Base-by-base conservation (phyloP, 2,113 vertebrate genomes). In the Myrmophylax atrothorax region DNA sequence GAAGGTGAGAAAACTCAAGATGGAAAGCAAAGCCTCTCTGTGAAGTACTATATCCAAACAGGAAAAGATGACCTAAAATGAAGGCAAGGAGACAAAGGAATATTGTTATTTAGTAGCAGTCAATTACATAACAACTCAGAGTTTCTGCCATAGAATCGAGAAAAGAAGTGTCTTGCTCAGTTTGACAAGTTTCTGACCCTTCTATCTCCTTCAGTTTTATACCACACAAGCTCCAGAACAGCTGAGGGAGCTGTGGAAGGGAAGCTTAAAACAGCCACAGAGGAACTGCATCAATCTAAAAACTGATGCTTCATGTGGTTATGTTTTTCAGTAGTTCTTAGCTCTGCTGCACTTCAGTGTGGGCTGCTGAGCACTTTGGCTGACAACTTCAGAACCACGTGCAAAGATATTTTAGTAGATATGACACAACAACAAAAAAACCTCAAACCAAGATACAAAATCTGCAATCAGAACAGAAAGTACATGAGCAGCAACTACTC, bases 11-110 rank as follows among this genome's bases (percentile, higher is more conserved):
- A 99, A 99, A 96, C 98, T 97, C 93, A 99, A 96, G 49, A 98
- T 85, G 10, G 99, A 99, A 78, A 99, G 98, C 68, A 99, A 98
- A 86, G 99, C 99, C 94, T 99, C 98, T 9, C 98, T 98, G 96
- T 99, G 99, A 44, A 99, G 98, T 22, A 99, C 95, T 55, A 99
- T 59, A 90, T 99, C 98, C 67, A 99, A 97, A 40, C 98, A 98
- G 9, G 98, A 98, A 95, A 99, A 99, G 12, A 96, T 98, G 47
- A 99, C 98, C 99, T 99, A 86, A 64, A 93, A 69, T 0, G 4
- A 58, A 23, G n/a, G 14, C 23, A 89, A 77, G 37, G 16, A 85
- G 29, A 58, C 15, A 74, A 64, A 50, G 16, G 12, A 24, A 76
- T 9, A 24, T 11, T 49, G 49, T n/a, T 22, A 59, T 53, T 94